Evolutionary conservation across 2,113 vertebrate species (phyloP).

Genomic region (Megaceryle maxima): DNA sequence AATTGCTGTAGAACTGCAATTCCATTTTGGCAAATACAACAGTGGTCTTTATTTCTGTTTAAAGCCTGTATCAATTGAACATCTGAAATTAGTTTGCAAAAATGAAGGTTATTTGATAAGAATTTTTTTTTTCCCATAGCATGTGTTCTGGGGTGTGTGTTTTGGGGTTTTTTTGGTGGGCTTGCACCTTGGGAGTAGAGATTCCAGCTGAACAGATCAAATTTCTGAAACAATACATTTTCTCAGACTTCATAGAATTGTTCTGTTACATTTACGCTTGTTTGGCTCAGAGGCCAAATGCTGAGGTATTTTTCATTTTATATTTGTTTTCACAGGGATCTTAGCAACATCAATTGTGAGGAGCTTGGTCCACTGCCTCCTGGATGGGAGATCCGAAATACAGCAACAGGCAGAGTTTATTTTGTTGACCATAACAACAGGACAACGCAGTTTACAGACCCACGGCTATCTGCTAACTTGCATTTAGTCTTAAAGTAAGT

Average conservation of each 20-base stretch:
- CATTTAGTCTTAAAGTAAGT: constrained; percentile 95
- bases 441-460: constrained; percentile 96
- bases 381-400: constrained; percentile 98
- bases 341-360: constrained; percentile 98
- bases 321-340: constrained; percentile 89
- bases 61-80: constrained; percentile 56
- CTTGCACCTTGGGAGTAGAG: constrained; percentile 69
- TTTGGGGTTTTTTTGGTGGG: constrained; percentile 10
- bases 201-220: constrained; percentile 75
- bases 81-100: constrained; percentile 43
- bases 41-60: constrained; percentile 62
- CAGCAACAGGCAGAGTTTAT: constrained; percentile 95
- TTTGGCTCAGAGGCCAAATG: constrained; percentile 66
- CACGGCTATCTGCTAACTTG: constrained; percentile 93
- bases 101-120: constrained; percentile 58
- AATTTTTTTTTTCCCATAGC: background rate
- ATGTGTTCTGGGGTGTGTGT: constrained; percentile 50
- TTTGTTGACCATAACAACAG: constrained; percentile 99
- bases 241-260: constrained; percentile 76
- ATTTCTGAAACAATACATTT: constrained; percentile 79
- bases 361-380: constrained; percentile 95
- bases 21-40: constrained; percentile 55
- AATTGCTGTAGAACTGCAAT: constrained; percentile 33
- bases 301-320: constrained; percentile 78
- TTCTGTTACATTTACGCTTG: constrained; percentile 73